A percentile compares a stretch with the other conserved stretches of the same genome.
phyloP scores from a whole-genome alignment of 2,888 invertebrate genomes.

The Graphium colonna region DNA sequence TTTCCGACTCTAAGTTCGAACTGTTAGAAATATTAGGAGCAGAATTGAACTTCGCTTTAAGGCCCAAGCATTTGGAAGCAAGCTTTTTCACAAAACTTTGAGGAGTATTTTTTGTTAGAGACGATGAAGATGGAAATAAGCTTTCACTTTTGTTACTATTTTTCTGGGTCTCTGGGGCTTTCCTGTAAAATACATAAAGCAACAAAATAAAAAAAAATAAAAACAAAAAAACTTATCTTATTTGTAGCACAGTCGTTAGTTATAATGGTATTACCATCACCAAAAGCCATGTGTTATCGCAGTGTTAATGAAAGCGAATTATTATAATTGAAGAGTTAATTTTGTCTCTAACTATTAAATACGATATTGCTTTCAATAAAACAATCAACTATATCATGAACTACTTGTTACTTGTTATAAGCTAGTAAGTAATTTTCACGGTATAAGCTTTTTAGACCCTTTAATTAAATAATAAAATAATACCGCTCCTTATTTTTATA shows the following conservation, averaged over 20 bases:
- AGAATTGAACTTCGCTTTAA: constrained; percentile 72
- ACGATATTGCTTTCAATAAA: too few relatives aligned
- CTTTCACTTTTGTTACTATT: constrained; percentile 66
- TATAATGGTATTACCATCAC: constrained; percentile 38
- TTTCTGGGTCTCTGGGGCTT: constrained; percentile 73
- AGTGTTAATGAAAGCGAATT: background rate
- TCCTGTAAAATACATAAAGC: constrained; percentile 77
- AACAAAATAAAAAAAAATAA: constrained; percentile 37
- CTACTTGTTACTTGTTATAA: too few relatives aligned
- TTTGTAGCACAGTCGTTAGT: constrained; percentile 29
- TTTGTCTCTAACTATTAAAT: too few relatives aligned
- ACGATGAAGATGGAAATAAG: constrained; percentile 69
- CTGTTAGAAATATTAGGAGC: constrained; percentile 74
- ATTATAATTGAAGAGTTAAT: too few relatives aligned
- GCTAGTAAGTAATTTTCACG: too few relatives aligned
- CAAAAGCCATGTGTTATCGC: constrained; percentile 27
- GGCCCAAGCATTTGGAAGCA: constrained; percentile 76
- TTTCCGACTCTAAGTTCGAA: constrained; percentile 52
- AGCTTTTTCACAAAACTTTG: constrained; percentile 76
- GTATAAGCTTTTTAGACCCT: too few relatives aligned
- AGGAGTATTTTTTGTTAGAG: constrained; percentile 65
- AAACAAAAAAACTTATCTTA: constrained; percentile 14
- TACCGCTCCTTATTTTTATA: too few relatives aligned
- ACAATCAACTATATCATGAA: too few relatives aligned
- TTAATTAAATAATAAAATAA: too few relatives aligned